These are phyloP conservation scores for Ethmia dodecea DNA, from an alignment of 2,888 invertebrate species.

Conservation along the genomic window DNA sequence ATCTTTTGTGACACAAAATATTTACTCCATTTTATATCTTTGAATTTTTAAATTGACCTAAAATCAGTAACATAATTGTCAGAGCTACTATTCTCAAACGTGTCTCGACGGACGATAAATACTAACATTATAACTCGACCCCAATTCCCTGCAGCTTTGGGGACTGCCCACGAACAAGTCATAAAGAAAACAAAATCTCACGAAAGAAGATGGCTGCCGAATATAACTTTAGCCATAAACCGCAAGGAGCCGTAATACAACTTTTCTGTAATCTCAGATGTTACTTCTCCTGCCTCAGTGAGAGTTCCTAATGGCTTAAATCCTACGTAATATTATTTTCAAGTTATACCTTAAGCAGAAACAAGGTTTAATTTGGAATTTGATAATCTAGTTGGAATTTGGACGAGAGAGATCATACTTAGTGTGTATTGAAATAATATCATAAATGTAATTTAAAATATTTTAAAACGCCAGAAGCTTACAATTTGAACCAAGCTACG, in stretches of 20 bases:
- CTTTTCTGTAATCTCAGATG: slow-evolving; percentile 17
- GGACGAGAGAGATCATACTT: no score
- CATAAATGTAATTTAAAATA: no score
- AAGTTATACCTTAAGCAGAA: slow-evolving; percentile 6
- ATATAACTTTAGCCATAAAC: slow-evolving; percentile 13
- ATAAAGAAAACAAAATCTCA: slow-evolving; percentile 13
- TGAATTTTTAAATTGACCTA: no score
- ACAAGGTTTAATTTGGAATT: no score
- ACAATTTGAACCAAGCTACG: background rate
- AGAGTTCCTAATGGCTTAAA: slow-evolving; percentile 18
- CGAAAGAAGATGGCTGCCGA: slow-evolving; percentile 8
- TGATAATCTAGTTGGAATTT: no score
- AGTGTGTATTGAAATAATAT: no score
- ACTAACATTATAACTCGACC: background rate
- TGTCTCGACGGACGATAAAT: no score
- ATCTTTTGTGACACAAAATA: no score
- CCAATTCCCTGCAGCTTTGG: background rate
- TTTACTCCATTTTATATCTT: no score
- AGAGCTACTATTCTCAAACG: no score
- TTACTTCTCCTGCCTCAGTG: slow-evolving; percentile 14
- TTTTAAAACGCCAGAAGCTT: no score
- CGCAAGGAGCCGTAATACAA: slow-evolving; percentile 16
- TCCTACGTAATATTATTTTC: slow-evolving; percentile 4
- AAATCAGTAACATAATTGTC: no score
- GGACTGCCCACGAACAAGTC: slow-evolving; percentile 3